Conservation (phyloP, 2,797 vertebrate genomes). For the Arctocebus calabarensis region DNA sequence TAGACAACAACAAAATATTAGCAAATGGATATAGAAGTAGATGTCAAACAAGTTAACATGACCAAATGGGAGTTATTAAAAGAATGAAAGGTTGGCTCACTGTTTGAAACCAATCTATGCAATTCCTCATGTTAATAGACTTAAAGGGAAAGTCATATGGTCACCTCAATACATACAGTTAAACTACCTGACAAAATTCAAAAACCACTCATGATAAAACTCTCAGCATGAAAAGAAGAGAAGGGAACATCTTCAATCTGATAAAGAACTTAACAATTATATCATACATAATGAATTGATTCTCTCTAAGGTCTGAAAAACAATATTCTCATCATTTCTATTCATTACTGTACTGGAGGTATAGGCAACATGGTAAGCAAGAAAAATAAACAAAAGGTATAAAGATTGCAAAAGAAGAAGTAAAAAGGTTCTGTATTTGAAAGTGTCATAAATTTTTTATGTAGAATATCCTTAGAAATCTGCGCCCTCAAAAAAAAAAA, state of each 20-base stretch:
- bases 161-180: not conserved
- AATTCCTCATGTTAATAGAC: not conserved
- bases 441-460: not conserved
- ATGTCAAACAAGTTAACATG: not conserved
- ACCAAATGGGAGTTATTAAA: not conserved
- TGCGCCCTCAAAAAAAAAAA: not conserved
- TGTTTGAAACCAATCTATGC: not conserved
- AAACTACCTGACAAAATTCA: not conserved
- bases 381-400: not conserved
- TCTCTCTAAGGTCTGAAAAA: not conserved
- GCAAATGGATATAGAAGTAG: not conserved
- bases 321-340: not conserved
- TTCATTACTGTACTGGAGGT: not conserved
- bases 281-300: not conserved
- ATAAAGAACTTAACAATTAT: not conserved
- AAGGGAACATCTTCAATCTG: not conserved
- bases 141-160: not conserved
- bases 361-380: not conserved
- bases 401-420: not conserved
- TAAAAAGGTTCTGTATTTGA: not conserved
- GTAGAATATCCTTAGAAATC: not conserved
- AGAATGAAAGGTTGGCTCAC: not conserved
- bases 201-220: not conserved
- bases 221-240: not conserved
- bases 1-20: not conserved